Percentiles rank a stretch among this genome's conserved stretches.
These are phyloP conservation scores for Brachycybe producta DNA, from an alignment of 2,888 invertebrate genomes.

Conservation along the genomic window DNA sequence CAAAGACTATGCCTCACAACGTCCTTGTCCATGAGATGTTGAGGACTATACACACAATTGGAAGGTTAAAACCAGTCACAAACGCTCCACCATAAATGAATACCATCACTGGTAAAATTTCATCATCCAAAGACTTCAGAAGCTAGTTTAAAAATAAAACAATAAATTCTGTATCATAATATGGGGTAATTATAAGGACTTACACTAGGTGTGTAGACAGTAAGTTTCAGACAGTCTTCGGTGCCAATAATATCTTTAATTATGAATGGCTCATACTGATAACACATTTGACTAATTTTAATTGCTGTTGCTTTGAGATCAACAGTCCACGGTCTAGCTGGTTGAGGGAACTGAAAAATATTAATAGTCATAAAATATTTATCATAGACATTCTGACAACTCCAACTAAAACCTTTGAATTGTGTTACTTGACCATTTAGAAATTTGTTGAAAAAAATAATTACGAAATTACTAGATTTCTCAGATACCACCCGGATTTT, in stretches of 20 bases:
- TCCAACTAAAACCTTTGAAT: too few relatives aligned
- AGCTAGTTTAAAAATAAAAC: too few relatives aligned
- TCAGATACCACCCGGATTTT: too few relatives aligned
- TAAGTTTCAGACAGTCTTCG: slow-evolving; percentile 8
- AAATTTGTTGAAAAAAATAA: too few relatives aligned
- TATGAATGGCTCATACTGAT: neutral
- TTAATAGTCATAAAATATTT: too few relatives aligned
- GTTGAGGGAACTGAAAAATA: neutral
- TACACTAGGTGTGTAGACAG: slow-evolving; percentile 7
- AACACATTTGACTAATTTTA: neutral
- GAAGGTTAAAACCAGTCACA: slow-evolving; percentile 18
- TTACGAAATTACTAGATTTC: too few relatives aligned
- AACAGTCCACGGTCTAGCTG: neutral
- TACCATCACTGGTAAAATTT: slow-evolving; percentile 21
- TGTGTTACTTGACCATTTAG: too few relatives aligned
- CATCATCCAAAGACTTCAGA: slow-evolving; percentile 9
- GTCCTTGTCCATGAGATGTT: slow-evolving; percentile 21
- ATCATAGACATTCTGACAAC: too few relatives aligned
- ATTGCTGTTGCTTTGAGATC: neutral
- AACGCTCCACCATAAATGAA: slow-evolving; percentile 23
- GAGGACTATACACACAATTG: slow-evolving; percentile 19
- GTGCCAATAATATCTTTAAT: neutral
- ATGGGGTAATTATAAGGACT: too few relatives aligned
- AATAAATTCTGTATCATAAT: too few relatives aligned
- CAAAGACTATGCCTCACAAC: too few relatives aligned